Conservation (phyloP, 2,888 invertebrate species). For the Erynnis tages region DNA sequence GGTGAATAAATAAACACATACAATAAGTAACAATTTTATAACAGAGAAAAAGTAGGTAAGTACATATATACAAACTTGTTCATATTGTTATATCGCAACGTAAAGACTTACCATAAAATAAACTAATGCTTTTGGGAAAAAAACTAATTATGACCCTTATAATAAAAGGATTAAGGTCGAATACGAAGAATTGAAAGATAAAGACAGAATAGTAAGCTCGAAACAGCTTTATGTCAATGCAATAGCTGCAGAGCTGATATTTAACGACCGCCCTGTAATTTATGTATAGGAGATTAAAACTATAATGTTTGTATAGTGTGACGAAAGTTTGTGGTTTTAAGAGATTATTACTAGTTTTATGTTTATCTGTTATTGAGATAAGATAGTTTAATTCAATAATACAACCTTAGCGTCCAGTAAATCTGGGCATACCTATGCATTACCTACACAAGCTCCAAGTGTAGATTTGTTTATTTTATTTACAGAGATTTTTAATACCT, state of each 20-base stretch:
- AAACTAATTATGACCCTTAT: slow-evolving; percentile 42
- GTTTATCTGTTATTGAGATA: slow-evolving; percentile 34
- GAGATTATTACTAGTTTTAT: slow-evolving; percentile 43
- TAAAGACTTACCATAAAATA: slow-evolving; percentile 43
- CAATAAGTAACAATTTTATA: slow-evolving; percentile 7
- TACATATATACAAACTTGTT: slow-evolving; percentile 44
- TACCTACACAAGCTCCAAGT: no score
- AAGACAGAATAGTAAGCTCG: slow-evolving; percentile 48
- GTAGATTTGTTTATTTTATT: no score
- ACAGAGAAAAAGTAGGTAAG: slow-evolving; percentile 6
- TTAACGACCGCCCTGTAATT: slow-evolving; percentile 69
- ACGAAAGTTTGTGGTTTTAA: slow-evolving; percentile 54
- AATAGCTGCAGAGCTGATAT: slow-evolving; percentile 70
- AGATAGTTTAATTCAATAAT: slow-evolving; percentile 27
- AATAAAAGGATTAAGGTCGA: slow-evolving; percentile 36
- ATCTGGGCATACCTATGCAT: no score
- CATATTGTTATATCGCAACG: slow-evolving; percentile 62
- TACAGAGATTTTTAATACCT: no score
- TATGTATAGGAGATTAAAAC: slow-evolving; percentile 70
- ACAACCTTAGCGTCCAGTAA: slow-evolving; percentile 7
- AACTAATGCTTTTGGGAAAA: slow-evolving; percentile 32
- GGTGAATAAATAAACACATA: background rate
- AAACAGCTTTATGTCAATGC: slow-evolving; percentile 67
- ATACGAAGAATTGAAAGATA: slow-evolving; percentile 32
- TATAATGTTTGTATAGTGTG: slow-evolving; percentile 55